Evolutionary conservation across 64 coral and sea anemone species (phyloP), one percentile per base, ranked within the genome.

Genomic region (Anthopleura sola): DNA sequence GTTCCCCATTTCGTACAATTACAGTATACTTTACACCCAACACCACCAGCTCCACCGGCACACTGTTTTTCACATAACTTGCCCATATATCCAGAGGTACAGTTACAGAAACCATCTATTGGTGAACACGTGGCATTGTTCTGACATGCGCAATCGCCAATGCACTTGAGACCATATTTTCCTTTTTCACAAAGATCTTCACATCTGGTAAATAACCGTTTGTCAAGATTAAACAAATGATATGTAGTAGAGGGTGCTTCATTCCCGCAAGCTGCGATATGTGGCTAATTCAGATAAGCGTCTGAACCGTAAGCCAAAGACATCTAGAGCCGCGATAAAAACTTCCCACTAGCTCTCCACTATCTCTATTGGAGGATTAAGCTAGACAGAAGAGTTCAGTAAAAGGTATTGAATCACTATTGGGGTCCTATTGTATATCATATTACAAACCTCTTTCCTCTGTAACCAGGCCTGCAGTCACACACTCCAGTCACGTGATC

Each of bases 401-500:
- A n/a, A n/a, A n/a, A n/a, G n/a, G n/a, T n/a, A n/a, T n/a, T n/a
- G n/a, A n/a, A n/a, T n/a, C n/a, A n/a, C n/a, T n/a, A n/a, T n/a
- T n/a, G n/a, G n/a, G n/a, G n/a, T n/a, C n/a, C n/a, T n/a, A n/a
- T n/a, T n/a, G n/a, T n/a, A n/a, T n/a, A n/a, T n/a, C n/a, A n/a
- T n/a, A n/a, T 49, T 55, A 13, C 80, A 40, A 60, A 85, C 83
- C 88, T 78, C 24, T 60, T 49, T 64, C 89, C 89, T 64, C 17
- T 75, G 60, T 91, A 95, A 23, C 93, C 93, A 26, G 93, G 86
- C 23, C 77, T 85, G 71, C 93, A 95, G 37, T 80, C 90, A 78
- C 93, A 95, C 6, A 71, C 86, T 19, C 93, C 93, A 46, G 86
- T 95, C n/a, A 95, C 75, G 66, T 95, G 86, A 68, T 95, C 84